These are phyloP conservation scores for Bombus terrestris DNA, from an alignment of 1,140 invertebrate species.

Conservation along the genomic window DNA sequence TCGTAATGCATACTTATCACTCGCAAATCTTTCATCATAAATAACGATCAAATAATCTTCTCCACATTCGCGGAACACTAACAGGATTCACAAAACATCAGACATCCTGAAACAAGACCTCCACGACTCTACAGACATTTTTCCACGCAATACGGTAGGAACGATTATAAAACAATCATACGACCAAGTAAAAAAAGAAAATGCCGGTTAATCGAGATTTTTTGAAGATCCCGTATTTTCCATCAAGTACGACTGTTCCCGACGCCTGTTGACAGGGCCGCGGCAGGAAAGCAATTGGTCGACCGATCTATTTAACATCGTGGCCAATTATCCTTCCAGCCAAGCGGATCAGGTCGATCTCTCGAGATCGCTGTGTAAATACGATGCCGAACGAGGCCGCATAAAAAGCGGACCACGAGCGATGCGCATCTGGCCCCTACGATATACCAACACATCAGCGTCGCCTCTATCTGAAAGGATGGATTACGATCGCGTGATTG, in stretches of 20 bases:
- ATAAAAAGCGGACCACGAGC: conserved; percentile 31
- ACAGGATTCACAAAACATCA: not conserved
- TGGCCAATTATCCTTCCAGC: conserved; percentile 43
- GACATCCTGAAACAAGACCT: not conserved
- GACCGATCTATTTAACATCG: conserved; percentile 49
- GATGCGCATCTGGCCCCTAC: conserved; percentile 43
- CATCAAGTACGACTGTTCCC: not conserved
- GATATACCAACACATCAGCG: conserved; percentile 28
- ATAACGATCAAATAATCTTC: not conserved
- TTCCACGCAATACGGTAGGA: not conserved
- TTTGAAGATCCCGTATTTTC: not conserved
- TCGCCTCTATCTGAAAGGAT: conserved; percentile 53
- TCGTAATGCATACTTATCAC: not conserved
- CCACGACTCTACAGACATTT: not conserved
- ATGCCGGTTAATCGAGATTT: not conserved
- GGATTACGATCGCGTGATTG: conserved; percentile 69
- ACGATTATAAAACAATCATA: not conserved
- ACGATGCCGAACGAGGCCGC: conserved; percentile 35
- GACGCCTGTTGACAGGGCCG: conserved; percentile 1
- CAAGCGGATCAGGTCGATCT: conserved; percentile 25
- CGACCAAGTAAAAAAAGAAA: not conserved
- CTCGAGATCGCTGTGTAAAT: conserved; percentile 43
- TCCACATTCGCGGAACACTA: not conserved
- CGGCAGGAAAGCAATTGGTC: conserved; percentile 17
- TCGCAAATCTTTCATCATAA: not conserved